Percentiles rank a stretch among this genome's conserved stretches.
phyloP scores from a whole-genome alignment of 2,797 vertebrate species.

The Brotula barbata region DNA sequence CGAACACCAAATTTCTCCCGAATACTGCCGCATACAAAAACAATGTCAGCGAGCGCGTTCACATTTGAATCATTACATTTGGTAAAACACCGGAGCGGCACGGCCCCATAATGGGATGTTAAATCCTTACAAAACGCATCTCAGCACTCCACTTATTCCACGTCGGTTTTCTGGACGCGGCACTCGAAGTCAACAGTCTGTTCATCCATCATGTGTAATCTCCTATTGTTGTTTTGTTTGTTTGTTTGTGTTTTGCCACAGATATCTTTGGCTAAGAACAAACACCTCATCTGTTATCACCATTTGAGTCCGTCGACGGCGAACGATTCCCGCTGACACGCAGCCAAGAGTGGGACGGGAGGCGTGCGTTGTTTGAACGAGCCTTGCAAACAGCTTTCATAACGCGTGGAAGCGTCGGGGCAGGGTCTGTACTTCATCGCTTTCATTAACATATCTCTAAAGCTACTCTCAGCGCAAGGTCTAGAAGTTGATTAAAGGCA shows the following conservation, averaged over 20 bases:
- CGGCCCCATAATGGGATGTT: conserved; percentile 14
- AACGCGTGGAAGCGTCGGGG: conserved; percentile 17
- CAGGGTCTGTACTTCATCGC: conserved; percentile 14
- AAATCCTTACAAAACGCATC: conserved; percentile 28
- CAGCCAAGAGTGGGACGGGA: conserved; percentile 12
- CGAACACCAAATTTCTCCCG: too few relatives aligned
- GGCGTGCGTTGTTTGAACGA: conserved; percentile 34
- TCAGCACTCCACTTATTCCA: conserved; percentile 44
- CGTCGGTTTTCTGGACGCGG: conserved; percentile 33
- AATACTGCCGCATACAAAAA: too few relatives aligned
- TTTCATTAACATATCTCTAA: conserved; percentile 61
- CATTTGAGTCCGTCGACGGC: conserved; percentile 48
- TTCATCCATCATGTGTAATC: conserved; percentile 68
- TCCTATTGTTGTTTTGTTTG: conserved; percentile 18
- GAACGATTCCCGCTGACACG: conserved; percentile 25
- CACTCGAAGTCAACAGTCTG: conserved; percentile 40
- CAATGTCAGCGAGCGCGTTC: too few relatives aligned
- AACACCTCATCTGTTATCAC: conserved; percentile 67
- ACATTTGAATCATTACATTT: too few relatives aligned
- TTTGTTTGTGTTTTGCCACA: conserved; percentile 45
- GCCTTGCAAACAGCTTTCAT: conserved; percentile 43
- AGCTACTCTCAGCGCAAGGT: conserved; percentile 50
- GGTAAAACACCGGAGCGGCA: too few relatives aligned
- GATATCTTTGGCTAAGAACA: conserved; percentile 62
- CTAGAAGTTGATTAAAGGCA: conserved; percentile 66